Evolutionary conservation across 2,113 vertebrate genomes (phyloP).

Genomic region (Albula glossodonta): DNA sequence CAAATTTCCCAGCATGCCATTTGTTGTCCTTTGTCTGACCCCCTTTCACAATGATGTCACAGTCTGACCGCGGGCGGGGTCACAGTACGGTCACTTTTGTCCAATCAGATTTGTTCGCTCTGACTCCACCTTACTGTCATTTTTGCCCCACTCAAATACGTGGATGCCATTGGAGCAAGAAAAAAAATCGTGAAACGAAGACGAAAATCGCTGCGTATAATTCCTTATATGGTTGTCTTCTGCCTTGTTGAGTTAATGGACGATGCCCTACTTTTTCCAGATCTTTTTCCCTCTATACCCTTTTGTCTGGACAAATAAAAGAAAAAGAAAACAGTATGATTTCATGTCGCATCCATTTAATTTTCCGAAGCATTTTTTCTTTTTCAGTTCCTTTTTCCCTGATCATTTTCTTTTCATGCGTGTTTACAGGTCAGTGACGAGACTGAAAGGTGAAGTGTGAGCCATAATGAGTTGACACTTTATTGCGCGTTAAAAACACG

Average conservation of each 20-base stretch:
- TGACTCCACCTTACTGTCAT: conserved; percentile 25
- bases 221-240: neutral
- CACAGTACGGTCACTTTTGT: conserved; percentile 33
- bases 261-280: conserved; percentile 44
- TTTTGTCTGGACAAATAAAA: conserved; percentile 18
- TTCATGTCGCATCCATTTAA: conserved; percentile 38
- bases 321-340: neutral
- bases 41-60: conserved; percentile 44
- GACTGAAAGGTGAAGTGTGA: conserved; percentile 45
- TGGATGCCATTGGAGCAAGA: conserved; percentile 18
- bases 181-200: neutral
- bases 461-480: conserved; percentile 61
- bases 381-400: conserved; percentile 42
- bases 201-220: neutral
- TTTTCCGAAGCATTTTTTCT: conserved; percentile 21
- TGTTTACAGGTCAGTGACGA: conserved; percentile 64
- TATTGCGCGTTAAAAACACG: conserved; percentile 45
- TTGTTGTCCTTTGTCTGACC: conserved; percentile 63
- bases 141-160: neutral
- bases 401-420: conserved; percentile 32
- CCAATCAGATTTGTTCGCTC: conserved; percentile 54
- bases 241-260: conserved; percentile 28
- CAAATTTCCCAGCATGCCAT: conserved; percentile 60
- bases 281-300: conserved; percentile 11
- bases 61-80: conserved; percentile 48